Base-by-base conservation (phyloP, 2,113 vertebrate genomes). In the Coturnix japonica region DNA sequence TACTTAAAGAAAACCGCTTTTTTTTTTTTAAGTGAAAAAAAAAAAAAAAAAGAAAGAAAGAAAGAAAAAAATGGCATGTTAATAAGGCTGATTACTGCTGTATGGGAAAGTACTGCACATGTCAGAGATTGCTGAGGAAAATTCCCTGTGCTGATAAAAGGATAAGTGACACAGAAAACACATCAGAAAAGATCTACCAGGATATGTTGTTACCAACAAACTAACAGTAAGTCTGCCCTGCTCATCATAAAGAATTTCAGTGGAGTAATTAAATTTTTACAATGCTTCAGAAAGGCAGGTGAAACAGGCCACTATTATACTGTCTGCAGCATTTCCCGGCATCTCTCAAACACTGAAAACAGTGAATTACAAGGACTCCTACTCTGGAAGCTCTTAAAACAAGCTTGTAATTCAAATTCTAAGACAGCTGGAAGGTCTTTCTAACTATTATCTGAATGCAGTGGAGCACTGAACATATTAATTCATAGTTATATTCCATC, bases 361-460 rank as follows among this genome's bases (percentile, higher is more conserved):
- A 81, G 44, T 30, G 31, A 76, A 87, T 89, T 89, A 76, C 44
- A 67, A 31, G 30, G 71, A 79, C 54, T 90, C 8, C 8, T 73
- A 49, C 63, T 66, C 33, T 25, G 78, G 41, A 89, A 70, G 5
- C 31, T 76, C 31, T 79, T 46, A 81, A 46, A 81, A 10, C 3
- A 82, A 63, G 11, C 26, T 57, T 76, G 54, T 79, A 85, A 94
- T 76, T 90, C 37, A 90, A 35, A 63, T 5, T 65, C 14, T 69
- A 66, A 86, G 77, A 57, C 39, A 95, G 31, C 33, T 87, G 49
- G 41, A 86, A 86, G 63, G 74, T 92, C 86, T 90, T 91, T 87
- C 54, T 73, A 91, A 43, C 30, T 70, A 46, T 83, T 83, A 60
- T 53, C 81, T 85, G n/a, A 81, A 87, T 31, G 33, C 20, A 93